Conservation (phyloP, 30 jellyfish, hydroid and myxozoan species). For the Hydra vulgaris region DNA sequence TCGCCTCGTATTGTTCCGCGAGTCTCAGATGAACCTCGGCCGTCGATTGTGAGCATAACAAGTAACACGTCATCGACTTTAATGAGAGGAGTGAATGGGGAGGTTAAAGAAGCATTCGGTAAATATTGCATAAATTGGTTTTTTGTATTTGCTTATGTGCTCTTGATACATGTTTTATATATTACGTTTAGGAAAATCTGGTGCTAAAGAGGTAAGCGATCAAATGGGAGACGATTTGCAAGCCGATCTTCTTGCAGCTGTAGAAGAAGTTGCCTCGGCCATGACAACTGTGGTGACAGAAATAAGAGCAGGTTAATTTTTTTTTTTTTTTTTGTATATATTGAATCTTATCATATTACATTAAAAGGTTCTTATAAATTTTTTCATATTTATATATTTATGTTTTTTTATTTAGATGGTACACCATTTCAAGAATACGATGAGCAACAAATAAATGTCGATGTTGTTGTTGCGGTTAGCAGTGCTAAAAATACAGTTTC, state of each 20-base stretch:
- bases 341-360: too few species aligned
- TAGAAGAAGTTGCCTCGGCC: slow-evolving; percentile 82
- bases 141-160: not conserved
- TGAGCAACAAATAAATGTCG: slow-evolving; percentile 2
- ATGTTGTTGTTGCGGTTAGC: slow-evolving; percentile 11
- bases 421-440: not conserved
- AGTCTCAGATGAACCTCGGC: slow-evolving; percentile 6
- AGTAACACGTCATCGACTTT: slow-evolving; percentile 15
- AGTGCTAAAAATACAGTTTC: slow-evolving; percentile 5
- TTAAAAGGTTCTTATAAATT: not conserved
- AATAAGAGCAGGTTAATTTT: slow-evolving; percentile 21
- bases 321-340: too few species aligned
- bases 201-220: not conserved
- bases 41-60: slow-evolving; percentile 12
- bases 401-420: not conserved
- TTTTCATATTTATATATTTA: not conserved
- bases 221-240: slow-evolving; percentile 49
- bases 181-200: not conserved
- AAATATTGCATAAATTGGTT: not conserved
- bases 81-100: slow-evolving; percentile 90
- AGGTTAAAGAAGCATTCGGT: slow-evolving; percentile 93
- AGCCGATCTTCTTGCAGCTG: slow-evolving; percentile 69
- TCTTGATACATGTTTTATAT: not conserved
- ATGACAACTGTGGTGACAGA: slow-evolving; percentile 69
- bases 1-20: slow-evolving; percentile 67